Evolutionary conservation across 2,888 invertebrate species (phyloP).

Genomic region (Habroteleia sp.): DNA sequence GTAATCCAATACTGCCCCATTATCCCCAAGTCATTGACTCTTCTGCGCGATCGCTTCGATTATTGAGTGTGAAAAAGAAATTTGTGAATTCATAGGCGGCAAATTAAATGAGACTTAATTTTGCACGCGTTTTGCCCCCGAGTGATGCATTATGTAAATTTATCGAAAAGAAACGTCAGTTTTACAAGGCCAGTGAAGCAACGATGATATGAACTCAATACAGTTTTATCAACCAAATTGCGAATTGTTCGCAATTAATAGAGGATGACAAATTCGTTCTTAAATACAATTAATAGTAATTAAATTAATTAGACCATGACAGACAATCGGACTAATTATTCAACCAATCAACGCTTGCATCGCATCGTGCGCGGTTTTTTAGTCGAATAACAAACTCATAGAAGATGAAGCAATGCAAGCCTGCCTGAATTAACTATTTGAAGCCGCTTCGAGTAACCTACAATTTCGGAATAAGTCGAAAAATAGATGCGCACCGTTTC

Average conservation of each 20-base stretch:
- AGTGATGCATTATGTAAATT: conserved; percentile 38
- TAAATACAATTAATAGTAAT: conserved; percentile 68
- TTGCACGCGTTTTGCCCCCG: conserved; percentile 19
- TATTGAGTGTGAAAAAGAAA: conserved; percentile 56
- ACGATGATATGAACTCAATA: neutral
- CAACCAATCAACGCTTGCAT: conserved; percentile 77
- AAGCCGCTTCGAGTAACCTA: conserved; percentile 34
- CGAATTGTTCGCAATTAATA: conserved; percentile 23
- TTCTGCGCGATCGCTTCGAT: conserved; percentile 51
- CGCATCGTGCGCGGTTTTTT: conserved; percentile 57
- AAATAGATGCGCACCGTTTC: conserved; percentile 31
- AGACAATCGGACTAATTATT: conserved; percentile 78
- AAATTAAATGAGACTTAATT: conserved; percentile 54
- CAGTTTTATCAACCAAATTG: conserved; percentile 27
- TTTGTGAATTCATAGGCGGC: conserved; percentile 44
- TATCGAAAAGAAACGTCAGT: conserved; percentile 4
- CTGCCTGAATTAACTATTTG: conserved; percentile 65
- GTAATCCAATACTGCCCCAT: conserved; percentile 57
- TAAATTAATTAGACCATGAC: conserved; percentile 79
- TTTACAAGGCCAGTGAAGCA: conserved; percentile 5
- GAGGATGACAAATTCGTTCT: conserved; percentile 29
- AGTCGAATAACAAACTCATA: conserved; percentile 79
- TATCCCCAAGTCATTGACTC: conserved; percentile 57
- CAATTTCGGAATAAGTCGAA: conserved; percentile 50
- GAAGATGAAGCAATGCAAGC: conserved; percentile 69